These are phyloP conservation scores for Anthopleura xanthogrammica DNA, from an alignment of 92 coral and sea anemone species.

Conservation along the genomic window DNA sequence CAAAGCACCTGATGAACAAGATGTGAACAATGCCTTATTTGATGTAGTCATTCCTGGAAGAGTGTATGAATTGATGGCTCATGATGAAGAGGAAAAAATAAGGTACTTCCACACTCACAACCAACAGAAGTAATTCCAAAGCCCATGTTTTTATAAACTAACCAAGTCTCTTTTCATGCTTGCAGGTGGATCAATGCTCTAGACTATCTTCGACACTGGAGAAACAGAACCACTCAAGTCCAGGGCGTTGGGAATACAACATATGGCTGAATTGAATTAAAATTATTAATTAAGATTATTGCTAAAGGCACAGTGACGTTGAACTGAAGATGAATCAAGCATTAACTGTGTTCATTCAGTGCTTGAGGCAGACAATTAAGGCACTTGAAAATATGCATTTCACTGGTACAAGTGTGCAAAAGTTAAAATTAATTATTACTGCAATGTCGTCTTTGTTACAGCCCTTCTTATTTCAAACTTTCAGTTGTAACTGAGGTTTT, in stretches of 20 bases:
- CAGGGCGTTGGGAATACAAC: conserved; percentile 20
- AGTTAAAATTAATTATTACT: too few species aligned
- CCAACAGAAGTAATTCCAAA: too few species aligned
- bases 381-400: too few species aligned
- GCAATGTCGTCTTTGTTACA: too few species aligned
- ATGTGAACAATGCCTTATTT: conserved; percentile 80
- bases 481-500: too few species aligned
- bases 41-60: conserved; percentile 78
- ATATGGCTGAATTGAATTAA: background rate
- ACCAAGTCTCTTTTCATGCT: conserved; percentile 1
- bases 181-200: conserved; percentile 93
- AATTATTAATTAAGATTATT: background rate
- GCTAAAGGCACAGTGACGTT: background rate
- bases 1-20: conserved; percentile 71
- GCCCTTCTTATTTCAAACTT: too few species aligned
- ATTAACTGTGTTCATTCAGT: too few species aligned
- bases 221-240: conserved; percentile 38
- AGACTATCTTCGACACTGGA: conserved; percentile 88
- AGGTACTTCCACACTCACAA: conserved; percentile 40
- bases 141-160: too few species aligned
- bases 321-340: too few species aligned
- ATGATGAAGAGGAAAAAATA: conserved; percentile 88
- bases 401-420: too few species aligned
- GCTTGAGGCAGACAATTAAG: too few species aligned
- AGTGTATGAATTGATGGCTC: conserved; percentile 92